A percentile compares a stretch with the other conserved stretches of the same genome.
Evolutionary conservation across 1,140 invertebrate species (phyloP).

Genomic region (Bombus turneri): DNA sequence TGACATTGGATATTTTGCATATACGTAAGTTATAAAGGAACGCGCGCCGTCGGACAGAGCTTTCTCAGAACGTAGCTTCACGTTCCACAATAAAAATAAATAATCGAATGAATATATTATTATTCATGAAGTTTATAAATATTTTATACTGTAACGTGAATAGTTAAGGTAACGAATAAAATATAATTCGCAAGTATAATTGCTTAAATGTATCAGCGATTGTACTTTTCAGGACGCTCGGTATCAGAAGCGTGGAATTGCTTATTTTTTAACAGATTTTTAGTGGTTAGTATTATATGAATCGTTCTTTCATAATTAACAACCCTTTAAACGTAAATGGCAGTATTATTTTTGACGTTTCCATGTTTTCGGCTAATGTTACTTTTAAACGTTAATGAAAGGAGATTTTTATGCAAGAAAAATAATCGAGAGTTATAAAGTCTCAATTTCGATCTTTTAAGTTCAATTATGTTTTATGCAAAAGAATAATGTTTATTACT

Average conservation of each 20-base stretch:
- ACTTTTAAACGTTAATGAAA: background rate
- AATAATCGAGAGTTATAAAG: background rate
- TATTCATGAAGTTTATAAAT: background rate
- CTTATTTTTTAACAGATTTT: conserved; percentile 9
- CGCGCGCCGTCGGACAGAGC: background rate
- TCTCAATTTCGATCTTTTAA: background rate
- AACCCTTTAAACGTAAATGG: background rate
- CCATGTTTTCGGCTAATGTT: background rate
- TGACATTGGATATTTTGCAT: no score
- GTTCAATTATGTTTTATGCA: no score
- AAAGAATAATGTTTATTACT: no score
- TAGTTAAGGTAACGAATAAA: background rate
- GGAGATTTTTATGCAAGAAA: background rate
- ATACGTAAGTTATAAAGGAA: background rate
- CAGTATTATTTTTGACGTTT: background rate
- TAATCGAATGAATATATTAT: conserved; percentile 10
- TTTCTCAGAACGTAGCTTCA: no score
- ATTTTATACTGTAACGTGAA: background rate
- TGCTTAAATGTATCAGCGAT: background rate
- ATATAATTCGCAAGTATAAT: background rate
- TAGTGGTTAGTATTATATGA: background rate
- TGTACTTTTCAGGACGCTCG: background rate
- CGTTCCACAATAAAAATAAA: background rate
- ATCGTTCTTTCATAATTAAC: conserved; percentile 21
- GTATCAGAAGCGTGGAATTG: background rate